Evolutionary conservation across 2,888 invertebrate species (phyloP), one percentile per base, ranked within the genome.

Genomic region (Strigamia crassipes): DNA sequence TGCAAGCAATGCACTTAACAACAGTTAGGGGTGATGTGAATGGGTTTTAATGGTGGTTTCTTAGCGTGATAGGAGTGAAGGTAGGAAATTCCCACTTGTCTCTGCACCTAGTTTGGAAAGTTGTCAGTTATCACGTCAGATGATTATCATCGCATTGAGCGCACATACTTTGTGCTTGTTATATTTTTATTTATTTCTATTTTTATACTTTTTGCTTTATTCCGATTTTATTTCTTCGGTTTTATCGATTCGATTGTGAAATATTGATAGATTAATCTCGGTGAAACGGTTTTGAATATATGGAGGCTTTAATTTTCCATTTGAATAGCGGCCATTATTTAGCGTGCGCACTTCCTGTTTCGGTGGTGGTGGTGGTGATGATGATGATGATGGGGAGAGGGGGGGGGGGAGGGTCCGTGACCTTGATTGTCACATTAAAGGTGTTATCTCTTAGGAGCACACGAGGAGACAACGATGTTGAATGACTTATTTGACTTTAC

Each of bases 401-500:
- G 21, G 23, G 61, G 61, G 2, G 1, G 61, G 21, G 61, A 23
- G 23, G 61, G 61, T 23, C 21, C 9, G 23, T 66, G 61, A 66
- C 61, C 61, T 66, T 66, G 61, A 66, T 66, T 66, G 61, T 66
- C 61, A 66, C 61, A 66, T 66, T 66, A 66, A 66, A 66, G 61
- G 61, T 66, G 61, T 66, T 66, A 66, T 66, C 61, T 66, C 61
- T 8, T 0, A 23, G 8, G 61, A 23, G 18, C 61, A 66, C 61
- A 23, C 23, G 61, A 66, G 61, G 61, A 18, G 21, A 66, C 21
- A 66, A 21, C 21, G 61, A 66, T 66, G 61, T 21, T 66, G 21
- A 66, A 66, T 10, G 21, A 23, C 61, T 66, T 66, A 6, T 66
- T n/a, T 23, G 61, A 21, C 23, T 66, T 13, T 66, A 5, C 18